Percentiles rank a stretch among this genome's conserved stretches.
phyloP scores from a whole-genome alignment of 2,888 invertebrate genomes.

The Aleiodes leptofemur region DNA sequence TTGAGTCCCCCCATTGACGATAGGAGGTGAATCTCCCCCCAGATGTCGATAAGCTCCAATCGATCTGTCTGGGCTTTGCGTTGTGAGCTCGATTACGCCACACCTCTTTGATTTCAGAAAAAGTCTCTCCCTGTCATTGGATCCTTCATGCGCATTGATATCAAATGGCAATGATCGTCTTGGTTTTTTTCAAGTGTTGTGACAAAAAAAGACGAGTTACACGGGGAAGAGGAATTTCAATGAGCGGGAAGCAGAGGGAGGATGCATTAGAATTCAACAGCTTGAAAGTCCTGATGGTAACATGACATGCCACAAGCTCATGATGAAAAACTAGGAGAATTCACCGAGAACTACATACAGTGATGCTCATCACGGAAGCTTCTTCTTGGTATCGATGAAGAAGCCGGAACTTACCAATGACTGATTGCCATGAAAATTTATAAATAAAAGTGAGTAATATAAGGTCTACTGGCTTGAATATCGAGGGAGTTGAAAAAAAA shows the following conservation, averaged over 20 bases:
- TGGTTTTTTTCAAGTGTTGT: background rate
- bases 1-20: conserved; percentile 63
- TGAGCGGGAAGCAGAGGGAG: conserved; percentile 54
- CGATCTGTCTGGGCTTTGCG: conserved; percentile 64
- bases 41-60: conserved; percentile 55
- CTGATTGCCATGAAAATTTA: background rate
- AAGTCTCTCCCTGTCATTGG: conserved; percentile 53
- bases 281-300: conserved; percentile 58
- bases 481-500: too few relatives aligned
- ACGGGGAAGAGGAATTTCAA: conserved; percentile 48
- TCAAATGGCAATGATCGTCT: background rate
- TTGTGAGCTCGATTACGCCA: conserved; percentile 61
- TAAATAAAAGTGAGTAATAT: too few relatives aligned
- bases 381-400: conserved; percentile 31
- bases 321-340: conserved; percentile 58
- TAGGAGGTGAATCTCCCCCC: conserved; percentile 47
- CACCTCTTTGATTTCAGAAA: conserved; percentile 64
- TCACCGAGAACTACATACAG: conserved; percentile 37
- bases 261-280: conserved; percentile 54
- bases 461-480: too few relatives aligned
- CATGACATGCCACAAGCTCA: conserved; percentile 63
- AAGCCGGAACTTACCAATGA: conserved; percentile 33
- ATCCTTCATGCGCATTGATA: background rate
- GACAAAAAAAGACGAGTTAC: background rate
- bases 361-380: conserved; percentile 27